These are phyloP conservation scores for Cephonodes hylas DNA, from an alignment of 2,888 invertebrate species.

Conservation along the genomic window DNA sequence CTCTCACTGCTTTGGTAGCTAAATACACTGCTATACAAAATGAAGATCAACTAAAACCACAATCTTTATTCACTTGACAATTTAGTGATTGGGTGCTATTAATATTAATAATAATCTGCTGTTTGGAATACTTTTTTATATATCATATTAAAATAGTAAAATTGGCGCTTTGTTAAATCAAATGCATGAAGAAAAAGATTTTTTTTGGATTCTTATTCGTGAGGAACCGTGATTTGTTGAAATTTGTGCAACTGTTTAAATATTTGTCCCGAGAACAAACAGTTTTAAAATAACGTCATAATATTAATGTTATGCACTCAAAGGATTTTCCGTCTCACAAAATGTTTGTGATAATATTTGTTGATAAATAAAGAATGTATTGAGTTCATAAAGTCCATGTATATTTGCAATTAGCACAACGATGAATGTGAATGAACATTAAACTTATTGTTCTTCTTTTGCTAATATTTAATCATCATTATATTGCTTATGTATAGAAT, in stretches of 20 bases:
- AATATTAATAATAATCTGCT: no score
- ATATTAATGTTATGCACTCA: not conserved
- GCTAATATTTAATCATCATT: slow-evolving; percentile 24
- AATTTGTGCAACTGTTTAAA: not conserved
- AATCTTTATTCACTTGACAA: no score
- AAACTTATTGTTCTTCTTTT: slow-evolving; percentile 9
- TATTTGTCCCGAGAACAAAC: not conserved
- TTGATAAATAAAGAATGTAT: not conserved
- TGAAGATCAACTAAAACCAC: no score
- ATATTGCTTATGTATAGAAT: slow-evolving; percentile 20
- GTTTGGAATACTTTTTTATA: no score
- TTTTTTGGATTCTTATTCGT: not conserved
- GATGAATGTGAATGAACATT: not conserved
- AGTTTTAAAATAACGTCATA: not conserved
- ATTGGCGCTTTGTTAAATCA: not conserved
- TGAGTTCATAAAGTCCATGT: not conserved
- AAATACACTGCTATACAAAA: no score
- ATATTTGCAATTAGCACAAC: slow-evolving; percentile 9
- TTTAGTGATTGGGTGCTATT: no score
- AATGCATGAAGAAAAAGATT: not conserved
- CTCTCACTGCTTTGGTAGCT: no score
- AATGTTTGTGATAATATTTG: slow-evolving; percentile 3
- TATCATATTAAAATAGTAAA: not conserved
- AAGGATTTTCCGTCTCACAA: not conserved
- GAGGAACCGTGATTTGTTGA: not conserved